Evolutionary conservation across 1,140 invertebrate species (phyloP), one percentile per base, ranked within the genome.

Genomic region (Gryon sp.): DNA sequence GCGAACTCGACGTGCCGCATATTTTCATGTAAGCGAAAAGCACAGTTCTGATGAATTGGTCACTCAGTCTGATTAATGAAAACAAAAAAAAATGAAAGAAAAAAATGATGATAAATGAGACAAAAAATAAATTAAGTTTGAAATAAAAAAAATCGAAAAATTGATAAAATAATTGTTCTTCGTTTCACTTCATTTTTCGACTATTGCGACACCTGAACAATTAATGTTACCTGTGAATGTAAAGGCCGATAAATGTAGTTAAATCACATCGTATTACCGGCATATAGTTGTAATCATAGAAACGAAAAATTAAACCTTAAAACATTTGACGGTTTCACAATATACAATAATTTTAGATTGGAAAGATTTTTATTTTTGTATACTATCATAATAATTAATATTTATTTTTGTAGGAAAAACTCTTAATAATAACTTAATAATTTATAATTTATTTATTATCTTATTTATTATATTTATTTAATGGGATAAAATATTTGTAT

Each of bases 41-140:
- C 65, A 53, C 22, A n/a, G 18, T 28, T 68, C 46, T 45, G 57
- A 63, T 76, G 65, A 65, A 76, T 57, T 65, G 43, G 65, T 76
- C 65, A 69, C 43, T 65, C 73, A 62, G 57, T 77, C 66, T 77
- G 53, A 77, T 63, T 36, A 66, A 45, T 68, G 24, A 34, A 77
- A 62, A 50, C 26, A 40, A 36, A 46, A 32, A 22, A 24, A 53
- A 28, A 40, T 16, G 12, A 41, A 40, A 0, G 2, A 36, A 20
- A 36, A 24, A 62, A 48, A 38, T 26, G 12, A 59, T 53, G 19
- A 28, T 30, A 22, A n/a, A 28, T 45, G 7, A 26, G 26, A 41
- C 38, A 20, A 40, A 34, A 59, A 24, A 46, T 11, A 32, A 40
- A 63, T 2, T 65, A 59, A 70, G 38, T 69, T 69, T 63, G 40